A percentile compares a stretch with the other conserved stretches of the same genome.
phyloP scores from a whole-genome alignment of 2,797 vertebrate genomes.

The Halcyon smyrnensis region DNA sequence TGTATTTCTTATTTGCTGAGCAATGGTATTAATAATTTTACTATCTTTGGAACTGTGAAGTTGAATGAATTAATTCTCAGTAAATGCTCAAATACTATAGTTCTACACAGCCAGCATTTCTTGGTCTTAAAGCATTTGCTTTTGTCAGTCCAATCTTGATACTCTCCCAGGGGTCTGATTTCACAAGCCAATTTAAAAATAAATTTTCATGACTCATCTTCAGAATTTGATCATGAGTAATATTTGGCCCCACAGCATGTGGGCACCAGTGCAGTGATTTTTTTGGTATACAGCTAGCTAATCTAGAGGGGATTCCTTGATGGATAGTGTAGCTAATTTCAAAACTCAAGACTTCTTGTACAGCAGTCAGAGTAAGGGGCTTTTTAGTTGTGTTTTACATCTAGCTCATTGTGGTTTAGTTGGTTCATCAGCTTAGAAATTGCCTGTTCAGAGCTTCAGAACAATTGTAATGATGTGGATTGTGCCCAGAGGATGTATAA shows the following conservation, averaged over 20 bases:
- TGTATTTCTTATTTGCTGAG: background rate
- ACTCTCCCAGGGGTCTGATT: background rate
- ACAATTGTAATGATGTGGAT: background rate
- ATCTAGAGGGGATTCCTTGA: background rate
- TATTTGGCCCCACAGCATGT: background rate
- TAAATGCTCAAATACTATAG: background rate
- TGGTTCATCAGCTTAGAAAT: background rate
- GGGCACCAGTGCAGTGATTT: background rate
- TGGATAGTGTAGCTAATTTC: background rate
- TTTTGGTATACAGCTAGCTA: background rate
- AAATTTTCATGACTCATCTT: constrained; percentile 10
- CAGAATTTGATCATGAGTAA: background rate
- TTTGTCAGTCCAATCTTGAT: background rate
- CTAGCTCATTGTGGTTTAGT: background rate
- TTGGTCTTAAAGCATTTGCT: background rate
- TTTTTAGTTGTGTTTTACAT: background rate
- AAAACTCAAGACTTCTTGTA: background rate
- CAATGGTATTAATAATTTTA: background rate
- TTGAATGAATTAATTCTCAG: background rate
- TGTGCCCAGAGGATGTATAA: background rate
- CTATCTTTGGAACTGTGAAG: background rate
- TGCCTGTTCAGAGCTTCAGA: background rate
- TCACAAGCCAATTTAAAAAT: background rate
- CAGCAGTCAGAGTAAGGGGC: background rate
- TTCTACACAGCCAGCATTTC: background rate